Percentiles rank a stretch among this genome's conserved stretches.
Conservation (phyloP, 2,797 vertebrate genomes). For the Sebastes kiyomatsui region DNA sequence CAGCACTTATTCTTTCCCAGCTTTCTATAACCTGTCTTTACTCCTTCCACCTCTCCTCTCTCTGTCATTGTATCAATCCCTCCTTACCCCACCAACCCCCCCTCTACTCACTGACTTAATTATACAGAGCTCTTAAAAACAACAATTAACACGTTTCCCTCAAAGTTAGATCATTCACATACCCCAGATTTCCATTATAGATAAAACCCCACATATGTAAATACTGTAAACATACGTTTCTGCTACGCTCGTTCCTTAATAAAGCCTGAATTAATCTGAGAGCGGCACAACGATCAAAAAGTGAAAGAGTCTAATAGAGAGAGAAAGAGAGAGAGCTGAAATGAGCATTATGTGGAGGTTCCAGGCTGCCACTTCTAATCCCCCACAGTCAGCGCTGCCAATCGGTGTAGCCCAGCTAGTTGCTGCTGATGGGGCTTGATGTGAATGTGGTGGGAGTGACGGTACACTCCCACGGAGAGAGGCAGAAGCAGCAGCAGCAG, state of each 20-base stretch:
- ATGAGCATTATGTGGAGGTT: conserved; percentile 38
- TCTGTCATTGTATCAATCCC: not conserved
- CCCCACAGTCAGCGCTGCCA: conserved; percentile 39
- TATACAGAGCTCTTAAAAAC: conserved; percentile 24
- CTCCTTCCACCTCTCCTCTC: not conserved
- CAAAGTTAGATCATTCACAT: conserved; percentile 24
- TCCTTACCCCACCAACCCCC: not conserved
- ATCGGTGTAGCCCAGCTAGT: conserved; percentile 27
- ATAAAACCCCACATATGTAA: conserved; percentile 20
- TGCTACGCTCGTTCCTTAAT: conserved; percentile 2
- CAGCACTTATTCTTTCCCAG: conserved; percentile 19
- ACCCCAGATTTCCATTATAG: conserved; percentile 52
- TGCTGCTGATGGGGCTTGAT: conserved; percentile 61
- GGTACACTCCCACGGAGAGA: conserved; percentile 56
- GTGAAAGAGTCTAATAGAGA: conserved; percentile 12
- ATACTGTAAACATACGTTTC: conserved; percentile 16
- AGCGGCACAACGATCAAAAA: conserved; percentile 7
- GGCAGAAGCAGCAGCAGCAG: conserved; percentile 43
- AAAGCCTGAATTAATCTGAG: conserved; percentile 12
- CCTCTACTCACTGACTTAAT: conserved; percentile 27
- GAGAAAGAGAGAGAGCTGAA: conserved; percentile 17
- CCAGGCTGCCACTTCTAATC: conserved; percentile 45
- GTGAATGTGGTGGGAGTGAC: conserved; percentile 70
- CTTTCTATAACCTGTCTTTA: conserved; percentile 9
- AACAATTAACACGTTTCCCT: conserved; percentile 20